Evolutionary conservation across 1,140 invertebrate genomes (phyloP).

Genomic region (Acyrthosiphon pisum): DNA sequence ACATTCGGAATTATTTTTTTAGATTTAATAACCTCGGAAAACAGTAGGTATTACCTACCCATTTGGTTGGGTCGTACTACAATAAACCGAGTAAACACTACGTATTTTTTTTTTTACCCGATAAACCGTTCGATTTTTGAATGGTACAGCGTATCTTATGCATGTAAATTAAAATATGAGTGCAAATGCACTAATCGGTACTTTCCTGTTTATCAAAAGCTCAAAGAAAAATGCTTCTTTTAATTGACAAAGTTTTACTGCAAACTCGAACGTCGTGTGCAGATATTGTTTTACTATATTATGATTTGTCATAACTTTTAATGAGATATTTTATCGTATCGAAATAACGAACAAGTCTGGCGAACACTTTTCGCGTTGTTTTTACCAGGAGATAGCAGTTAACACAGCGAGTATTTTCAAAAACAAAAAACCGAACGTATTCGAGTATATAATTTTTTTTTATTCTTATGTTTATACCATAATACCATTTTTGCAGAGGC

Average conservation of each 20-base stretch:
- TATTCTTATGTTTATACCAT: background rate
- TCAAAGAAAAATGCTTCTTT: background rate
- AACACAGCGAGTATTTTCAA: background rate
- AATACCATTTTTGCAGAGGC: background rate
- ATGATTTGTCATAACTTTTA: conserved; percentile 7
- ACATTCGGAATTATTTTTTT: background rate
- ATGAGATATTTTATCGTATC: conserved; percentile 21
- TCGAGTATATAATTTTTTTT: background rate
- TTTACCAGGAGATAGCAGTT: background rate
- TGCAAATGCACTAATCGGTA: background rate
- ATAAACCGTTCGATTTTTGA: background rate
- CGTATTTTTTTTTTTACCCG: background rate
- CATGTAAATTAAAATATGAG: background rate
- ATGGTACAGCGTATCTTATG: background rate
- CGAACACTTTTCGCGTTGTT: background rate
- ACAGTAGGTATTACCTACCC: background rate
- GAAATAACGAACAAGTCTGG: background rate
- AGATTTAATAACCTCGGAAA: background rate
- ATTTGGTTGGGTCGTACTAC: background rate
- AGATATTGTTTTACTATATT: background rate
- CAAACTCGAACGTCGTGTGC: background rate
- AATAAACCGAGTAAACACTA: background rate
- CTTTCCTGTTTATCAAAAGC: background rate
- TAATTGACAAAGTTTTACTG: conserved; percentile 28
- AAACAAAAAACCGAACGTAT: background rate